Conservation (phyloP, 1,140 invertebrate species). For the Euura saliciscinereae region DNA sequence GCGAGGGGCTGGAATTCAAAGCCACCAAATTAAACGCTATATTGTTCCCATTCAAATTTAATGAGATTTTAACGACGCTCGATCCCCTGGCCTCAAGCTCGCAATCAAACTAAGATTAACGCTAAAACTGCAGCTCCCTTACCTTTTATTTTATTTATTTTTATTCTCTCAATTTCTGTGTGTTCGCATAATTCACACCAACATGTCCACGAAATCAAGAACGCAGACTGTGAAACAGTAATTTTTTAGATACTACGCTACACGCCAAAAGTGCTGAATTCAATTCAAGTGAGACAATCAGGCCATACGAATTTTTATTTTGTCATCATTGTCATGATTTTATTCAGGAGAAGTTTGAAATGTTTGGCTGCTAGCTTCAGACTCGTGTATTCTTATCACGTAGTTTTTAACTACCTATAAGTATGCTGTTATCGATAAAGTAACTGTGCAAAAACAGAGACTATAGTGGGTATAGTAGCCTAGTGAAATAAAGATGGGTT, state of each 20-base stretch:
- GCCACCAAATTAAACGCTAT: background rate
- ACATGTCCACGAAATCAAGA: too few relatives aligned
- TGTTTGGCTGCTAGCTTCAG: too few relatives aligned
- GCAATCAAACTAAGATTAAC: slow-evolving; percentile 7
- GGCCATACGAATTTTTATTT: too few relatives aligned
- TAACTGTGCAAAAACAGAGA: too few relatives aligned
- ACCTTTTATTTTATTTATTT: background rate
- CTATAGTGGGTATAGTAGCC: background rate
- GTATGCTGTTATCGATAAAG: background rate
- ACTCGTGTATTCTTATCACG: background rate
- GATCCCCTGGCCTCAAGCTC: background rate
- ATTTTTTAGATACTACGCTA: too few relatives aligned
- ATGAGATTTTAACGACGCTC: background rate
- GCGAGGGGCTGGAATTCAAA: background rate
- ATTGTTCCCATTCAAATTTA: background rate
- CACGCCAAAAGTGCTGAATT: too few relatives aligned
- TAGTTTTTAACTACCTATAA: slow-evolving; percentile 5
- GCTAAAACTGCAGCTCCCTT: background rate
- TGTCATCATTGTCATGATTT: too few relatives aligned
- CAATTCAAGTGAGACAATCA: too few relatives aligned
- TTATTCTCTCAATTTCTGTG: too few relatives aligned
- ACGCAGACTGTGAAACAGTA: too few relatives aligned
- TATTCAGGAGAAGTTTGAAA: too few relatives aligned
- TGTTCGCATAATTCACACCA: too few relatives aligned
- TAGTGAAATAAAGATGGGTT: background rate